Evolutionary conservation across 2,888 invertebrate species (phyloP), one percentile per base, ranked within the genome.

Genomic region (Trisateles emortualis): DNA sequence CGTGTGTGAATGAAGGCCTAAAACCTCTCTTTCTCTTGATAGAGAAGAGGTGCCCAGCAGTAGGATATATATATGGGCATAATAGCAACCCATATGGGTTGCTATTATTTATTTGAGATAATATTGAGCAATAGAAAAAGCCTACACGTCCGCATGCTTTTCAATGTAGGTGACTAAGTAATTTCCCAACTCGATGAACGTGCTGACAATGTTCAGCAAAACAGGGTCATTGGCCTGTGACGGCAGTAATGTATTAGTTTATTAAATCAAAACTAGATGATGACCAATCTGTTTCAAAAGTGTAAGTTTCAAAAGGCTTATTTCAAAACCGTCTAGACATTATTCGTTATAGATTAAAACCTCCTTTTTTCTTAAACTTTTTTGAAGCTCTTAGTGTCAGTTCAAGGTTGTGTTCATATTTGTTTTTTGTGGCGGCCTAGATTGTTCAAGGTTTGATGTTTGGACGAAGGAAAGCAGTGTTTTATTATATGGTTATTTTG

Each of bases 351-450:
- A 32, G 14, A 29, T 40, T 10, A 14, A 46, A 46, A 39, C 5
- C 9, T 2, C 19, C 1, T 2, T 6, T 1, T 8, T 30, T 52
- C 33, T 60, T 29, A 33, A 0, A 0, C 1, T 2, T 0, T 14
- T 58, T 29, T 16, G 24, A 2, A 5, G 22, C 16, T 2, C 9
- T 42, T 44, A 29, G 44, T 48, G 41, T 52, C 35, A 24, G 13
- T 56, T 59, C 64, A 70, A 70, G 68, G 62, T 11, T 40, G n/a
- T 26, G 8, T 35, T 19, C 11, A 30, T 26, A 29, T 36, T 42
- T 11, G 22, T 13, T 36, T 52, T 63, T 54, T 59, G 8, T 48
- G 4, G 1, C 33, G 17, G 24, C 42, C 32, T 26, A 38, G 43
- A 26, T 47, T 19, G 10, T 13, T 16, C 56, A 69, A 66, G 59